Conservation (phyloP, 2,888 invertebrate species). For the Spisula solida region DNA sequence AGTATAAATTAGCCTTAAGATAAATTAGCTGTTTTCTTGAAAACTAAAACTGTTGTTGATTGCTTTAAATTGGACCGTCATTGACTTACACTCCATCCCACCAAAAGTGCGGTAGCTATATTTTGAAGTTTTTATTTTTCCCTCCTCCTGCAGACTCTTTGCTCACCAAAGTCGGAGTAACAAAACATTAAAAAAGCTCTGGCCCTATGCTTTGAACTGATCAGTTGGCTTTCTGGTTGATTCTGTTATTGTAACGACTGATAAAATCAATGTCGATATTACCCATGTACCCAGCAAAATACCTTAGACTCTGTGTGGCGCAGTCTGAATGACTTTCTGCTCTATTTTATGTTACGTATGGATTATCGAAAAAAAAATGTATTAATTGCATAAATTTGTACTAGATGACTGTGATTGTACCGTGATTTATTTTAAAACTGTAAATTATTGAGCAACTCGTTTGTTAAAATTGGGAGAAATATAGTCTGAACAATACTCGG, state of each 20-base stretch:
- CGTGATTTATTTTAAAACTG: neutral
- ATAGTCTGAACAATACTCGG: conserved; percentile 1
- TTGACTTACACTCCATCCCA: too few relatives aligned
- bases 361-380: neutral
- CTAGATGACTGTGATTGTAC: neutral
- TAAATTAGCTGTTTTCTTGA: too few relatives aligned
- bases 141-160: too few relatives aligned
- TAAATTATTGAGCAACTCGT: neutral
- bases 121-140: too few relatives aligned
- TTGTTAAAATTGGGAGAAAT: neutral
- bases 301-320: neutral
- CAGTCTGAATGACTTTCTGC: neutral
- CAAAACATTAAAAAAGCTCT: too few relatives aligned
- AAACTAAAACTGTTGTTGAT: too few relatives aligned
- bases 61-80: too few relatives aligned
- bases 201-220: too few relatives aligned
- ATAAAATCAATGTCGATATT: neutral
- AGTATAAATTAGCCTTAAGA: too few relatives aligned
- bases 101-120: too few relatives aligned
- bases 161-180: too few relatives aligned
- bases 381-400: neutral
- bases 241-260: neutral
- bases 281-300: neutral
- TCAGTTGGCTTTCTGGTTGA: neutral
- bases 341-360: neutral